Conservation (phyloP, 1,140 invertebrate genomes). For the Chelonus insularis region DNA sequence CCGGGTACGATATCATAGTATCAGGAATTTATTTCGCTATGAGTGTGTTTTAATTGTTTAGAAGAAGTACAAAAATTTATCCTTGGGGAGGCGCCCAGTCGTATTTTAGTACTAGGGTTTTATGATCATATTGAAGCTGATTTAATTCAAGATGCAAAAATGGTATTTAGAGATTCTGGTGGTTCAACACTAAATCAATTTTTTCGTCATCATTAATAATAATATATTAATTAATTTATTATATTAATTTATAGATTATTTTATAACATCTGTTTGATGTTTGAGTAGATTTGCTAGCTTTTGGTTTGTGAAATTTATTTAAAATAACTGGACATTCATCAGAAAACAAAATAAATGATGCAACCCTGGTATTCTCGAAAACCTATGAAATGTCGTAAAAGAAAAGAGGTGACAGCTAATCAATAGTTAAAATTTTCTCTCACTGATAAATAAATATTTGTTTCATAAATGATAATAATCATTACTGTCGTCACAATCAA, state of each 20-base stretch:
- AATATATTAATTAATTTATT: too few relatives aligned
- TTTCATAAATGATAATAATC: neutral
- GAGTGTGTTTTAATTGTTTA: neutral
- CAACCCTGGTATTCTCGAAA: conserved; percentile 55
- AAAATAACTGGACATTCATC: neutral
- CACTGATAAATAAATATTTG: too few relatives aligned
- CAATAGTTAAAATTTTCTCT: conserved; percentile 40
- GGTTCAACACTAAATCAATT: neutral
- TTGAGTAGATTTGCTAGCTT: too few relatives aligned
- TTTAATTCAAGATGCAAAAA: conserved; percentile 2
- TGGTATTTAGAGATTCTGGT: too few relatives aligned
- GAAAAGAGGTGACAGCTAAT: conserved; percentile 58
- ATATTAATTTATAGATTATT: too few relatives aligned
- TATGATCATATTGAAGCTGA: conserved; percentile 36
- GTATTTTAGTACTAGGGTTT: conserved; percentile 42
- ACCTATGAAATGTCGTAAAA: conserved; percentile 59
- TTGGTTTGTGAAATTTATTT: conserved; percentile 12
- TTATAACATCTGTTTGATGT: too few relatives aligned
- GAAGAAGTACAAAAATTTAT: conserved; percentile 30
- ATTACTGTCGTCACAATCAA: too few relatives aligned
- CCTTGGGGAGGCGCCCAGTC: conserved; percentile 47
- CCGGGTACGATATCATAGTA: conserved; percentile 23
- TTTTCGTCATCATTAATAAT: too few relatives aligned
- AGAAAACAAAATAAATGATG: conserved; percentile 38
- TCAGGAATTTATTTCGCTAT: conserved; percentile 32